These are phyloP conservation scores for Poeciliopsis presidionis DNA, from an alignment of 2,797 vertebrate species.

Conservation along the genomic window DNA sequence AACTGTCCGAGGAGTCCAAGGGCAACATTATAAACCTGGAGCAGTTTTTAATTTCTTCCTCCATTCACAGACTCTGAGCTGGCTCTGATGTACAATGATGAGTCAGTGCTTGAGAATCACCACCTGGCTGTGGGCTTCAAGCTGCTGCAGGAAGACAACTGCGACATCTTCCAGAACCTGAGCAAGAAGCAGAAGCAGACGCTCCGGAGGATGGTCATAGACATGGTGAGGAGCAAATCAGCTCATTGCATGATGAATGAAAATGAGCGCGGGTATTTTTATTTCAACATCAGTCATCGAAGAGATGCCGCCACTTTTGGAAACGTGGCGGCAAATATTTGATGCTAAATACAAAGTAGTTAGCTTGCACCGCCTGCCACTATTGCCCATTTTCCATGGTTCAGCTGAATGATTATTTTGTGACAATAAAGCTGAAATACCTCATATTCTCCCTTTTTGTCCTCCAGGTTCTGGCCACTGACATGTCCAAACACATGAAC, in stretches of 20 bases:
- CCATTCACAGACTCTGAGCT: constrained; percentile 90
- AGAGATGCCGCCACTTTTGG: no score
- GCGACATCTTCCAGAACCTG: constrained; percentile 98
- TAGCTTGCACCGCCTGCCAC: no score
- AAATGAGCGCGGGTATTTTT: no score
- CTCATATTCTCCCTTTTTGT: background rate
- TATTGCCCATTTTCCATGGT: no score
- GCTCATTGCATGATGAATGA: no score
- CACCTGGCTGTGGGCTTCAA: constrained; percentile 98
- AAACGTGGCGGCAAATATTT: no score
- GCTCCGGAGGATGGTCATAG: constrained; percentile 96
- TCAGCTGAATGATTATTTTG: no score
- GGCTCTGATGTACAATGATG: constrained; percentile 98
- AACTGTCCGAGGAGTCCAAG: background rate
- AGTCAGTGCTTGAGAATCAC: constrained; percentile 98
- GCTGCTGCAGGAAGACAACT: constrained; percentile 96
- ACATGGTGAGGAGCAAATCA: constrained; percentile 86
- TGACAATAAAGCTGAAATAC: background rate
- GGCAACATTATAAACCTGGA: background rate
- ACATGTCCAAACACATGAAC: constrained; percentile 99
- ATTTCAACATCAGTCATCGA: no score
- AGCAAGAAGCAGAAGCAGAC: constrained; percentile 94
- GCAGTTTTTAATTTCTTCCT: constrained; percentile 32
- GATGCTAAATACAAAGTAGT: no score
- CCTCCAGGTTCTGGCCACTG: constrained; percentile 92